Base-by-base conservation (phyloP, 92 coral and sea anemone species). In the Actinostola sp. region DNA sequence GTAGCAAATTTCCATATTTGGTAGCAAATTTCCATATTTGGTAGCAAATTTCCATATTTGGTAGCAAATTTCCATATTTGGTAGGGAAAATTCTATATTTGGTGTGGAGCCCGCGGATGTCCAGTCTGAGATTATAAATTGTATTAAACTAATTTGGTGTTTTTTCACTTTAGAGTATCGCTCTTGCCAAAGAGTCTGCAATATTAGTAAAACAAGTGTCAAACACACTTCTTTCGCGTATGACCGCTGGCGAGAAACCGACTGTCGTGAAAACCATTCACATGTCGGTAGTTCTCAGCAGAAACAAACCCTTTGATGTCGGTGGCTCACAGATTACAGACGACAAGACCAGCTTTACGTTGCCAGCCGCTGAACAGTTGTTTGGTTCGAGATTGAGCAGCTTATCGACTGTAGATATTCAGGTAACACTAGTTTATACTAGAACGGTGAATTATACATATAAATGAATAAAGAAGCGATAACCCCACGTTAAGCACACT, bases 231-330 rank as follows among this genome's bases (percentile, higher is more conserved):
- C 59, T 60, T 4, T 55, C 60, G 8, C 69, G 79, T 21, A 73
- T 57, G 65, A 63, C 58, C 10, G 44, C 70, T 7, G 79, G 79
- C 20, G 79, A 73, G 48, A n/a, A 6, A 14, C 69, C 70, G 13
- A 19, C 70, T 1, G 79, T 73, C 11, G 23, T 60, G 2, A 26
- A 34, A 10, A 46, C 70, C 17, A 15, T 12, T 8, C 28, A 15
- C 48, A 23, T 73, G 70, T 57, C 79, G 5, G 29, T 73, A 0
- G 48, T 28, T 23, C 38, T 73, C 24, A 17, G 16, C 21, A 28
- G 70, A 28, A 63, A 61, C 48, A 63, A 26, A 15, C 44, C 61
- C 7, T n/a, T 8, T 29, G 35, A 61, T 19, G 19, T 73, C 3
- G 69, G 59, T 17, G 70, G 70, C 7, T 30, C 43, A 44, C 12